A percentile compares a stretch with the other conserved stretches of the same genome.
Evolutionary conservation across 2,113 vertebrate genomes (phyloP).

Genomic region (Ia io): DNA sequence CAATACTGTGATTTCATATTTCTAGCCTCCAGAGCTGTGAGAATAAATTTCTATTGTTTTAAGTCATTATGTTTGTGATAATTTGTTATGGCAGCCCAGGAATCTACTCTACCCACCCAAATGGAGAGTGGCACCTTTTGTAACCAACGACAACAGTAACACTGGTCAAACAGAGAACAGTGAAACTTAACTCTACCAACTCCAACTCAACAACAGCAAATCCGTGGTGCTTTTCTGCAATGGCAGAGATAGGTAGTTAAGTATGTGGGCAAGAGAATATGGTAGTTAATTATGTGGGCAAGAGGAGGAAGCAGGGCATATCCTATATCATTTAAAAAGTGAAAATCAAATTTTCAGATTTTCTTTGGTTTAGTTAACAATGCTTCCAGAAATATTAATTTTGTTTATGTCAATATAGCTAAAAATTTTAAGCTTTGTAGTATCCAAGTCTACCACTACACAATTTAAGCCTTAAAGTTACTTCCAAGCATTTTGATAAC

Average conservation of each 20-base stretch:
- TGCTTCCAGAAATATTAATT: slow-evolving; percentile 16
- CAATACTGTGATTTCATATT: not conserved
- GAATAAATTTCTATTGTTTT: not conserved
- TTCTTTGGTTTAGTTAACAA: not conserved
- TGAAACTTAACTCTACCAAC: slow-evolving; percentile 86
- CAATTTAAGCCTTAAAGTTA: not conserved
- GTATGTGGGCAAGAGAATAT: not conserved
- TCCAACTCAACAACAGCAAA: slow-evolving; percentile 94
- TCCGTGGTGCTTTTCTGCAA: slow-evolving; percentile 90
- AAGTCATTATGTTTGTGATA: not conserved
- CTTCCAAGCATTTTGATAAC: not conserved
- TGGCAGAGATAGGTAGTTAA: not conserved
- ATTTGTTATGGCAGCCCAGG: not conserved
- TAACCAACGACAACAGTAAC: not conserved
- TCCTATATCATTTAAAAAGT: not conserved
- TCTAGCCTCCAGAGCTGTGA: not conserved
- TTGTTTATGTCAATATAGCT: slow-evolving; percentile 1
- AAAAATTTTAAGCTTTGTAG: not conserved
- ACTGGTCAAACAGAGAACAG: not conserved
- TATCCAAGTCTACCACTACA: not conserved
- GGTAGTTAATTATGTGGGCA: not conserved
- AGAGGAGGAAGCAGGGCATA: not conserved
- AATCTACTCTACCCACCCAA: not conserved
- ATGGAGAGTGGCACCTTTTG: not conserved
- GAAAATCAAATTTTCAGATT: not conserved